Percentiles rank a stretch among this genome's conserved stretches.
These are phyloP conservation scores for Cantharis rustica DNA, from an alignment of 2,888 invertebrate genomes.

Conservation along the genomic window DNA sequence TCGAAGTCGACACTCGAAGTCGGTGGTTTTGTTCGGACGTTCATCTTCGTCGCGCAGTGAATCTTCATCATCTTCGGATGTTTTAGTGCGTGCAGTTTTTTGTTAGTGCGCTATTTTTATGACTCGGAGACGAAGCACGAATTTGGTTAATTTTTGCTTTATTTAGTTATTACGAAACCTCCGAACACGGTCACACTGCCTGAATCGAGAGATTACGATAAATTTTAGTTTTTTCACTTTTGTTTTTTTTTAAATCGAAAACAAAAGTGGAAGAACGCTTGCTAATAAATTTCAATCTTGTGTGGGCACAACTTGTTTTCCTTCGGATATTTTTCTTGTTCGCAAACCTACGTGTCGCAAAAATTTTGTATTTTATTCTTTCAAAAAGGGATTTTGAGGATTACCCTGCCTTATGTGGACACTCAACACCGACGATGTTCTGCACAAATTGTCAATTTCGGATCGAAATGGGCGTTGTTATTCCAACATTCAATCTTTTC, in stretches of 20 bases:
- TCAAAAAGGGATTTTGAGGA: neutral
- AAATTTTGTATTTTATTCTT: neutral
- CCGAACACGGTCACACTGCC: neutral
- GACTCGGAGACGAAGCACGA: neutral
- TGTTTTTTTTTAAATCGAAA: neutral
- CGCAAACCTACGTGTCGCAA: neutral
- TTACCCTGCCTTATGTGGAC: neutral
- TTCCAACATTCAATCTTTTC: neutral
- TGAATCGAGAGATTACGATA: neutral
- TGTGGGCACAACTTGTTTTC: conserved; percentile 1
- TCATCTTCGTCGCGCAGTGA: neutral
- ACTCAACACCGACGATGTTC: neutral
- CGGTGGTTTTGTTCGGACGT: neutral
- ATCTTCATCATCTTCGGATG: neutral
- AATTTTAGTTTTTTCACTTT: neutral
- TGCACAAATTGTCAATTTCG: neutral
- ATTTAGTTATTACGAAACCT: neutral
- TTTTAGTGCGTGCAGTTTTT: neutral
- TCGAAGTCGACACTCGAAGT: conserved; percentile 9
- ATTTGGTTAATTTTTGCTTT: neutral
- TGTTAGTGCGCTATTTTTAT: neutral
- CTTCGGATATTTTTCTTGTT: conserved; percentile 1
- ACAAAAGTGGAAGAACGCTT: neutral
- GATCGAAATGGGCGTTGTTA: neutral
- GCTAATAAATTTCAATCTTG: neutral